Conservation (phyloP, 2,113 vertebrate genomes). For the Phodopus roborovskii region DNA sequence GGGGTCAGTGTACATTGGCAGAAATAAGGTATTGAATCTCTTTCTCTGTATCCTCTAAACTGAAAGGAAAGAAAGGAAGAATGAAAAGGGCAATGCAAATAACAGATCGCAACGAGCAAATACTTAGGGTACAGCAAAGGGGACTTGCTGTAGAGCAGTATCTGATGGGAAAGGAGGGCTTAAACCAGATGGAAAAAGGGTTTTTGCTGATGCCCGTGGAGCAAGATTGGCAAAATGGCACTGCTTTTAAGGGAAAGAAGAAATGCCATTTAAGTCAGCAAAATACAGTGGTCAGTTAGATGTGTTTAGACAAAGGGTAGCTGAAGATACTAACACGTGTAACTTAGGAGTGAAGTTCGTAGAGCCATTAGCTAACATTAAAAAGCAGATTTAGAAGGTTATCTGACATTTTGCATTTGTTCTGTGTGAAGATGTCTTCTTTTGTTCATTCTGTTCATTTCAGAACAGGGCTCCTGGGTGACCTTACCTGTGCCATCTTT, state of each 20-base stretch:
- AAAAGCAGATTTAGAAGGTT: neutral
- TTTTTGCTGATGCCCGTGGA: neutral
- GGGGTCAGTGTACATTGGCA: neutral
- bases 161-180: neutral
- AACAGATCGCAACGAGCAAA: neutral
- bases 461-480: neutral
- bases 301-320: neutral
- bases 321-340: neutral
- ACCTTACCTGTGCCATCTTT: neutral
- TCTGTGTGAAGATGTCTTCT: neutral
- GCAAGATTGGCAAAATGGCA: neutral
- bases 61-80: neutral
- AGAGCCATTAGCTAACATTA: neutral
- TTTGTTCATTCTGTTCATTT: neutral
- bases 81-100: neutral
- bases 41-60: constrained; percentile 5
- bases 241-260: constrained; percentile 38
- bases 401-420: neutral
- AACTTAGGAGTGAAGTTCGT: neutral
- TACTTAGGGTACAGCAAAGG: neutral
- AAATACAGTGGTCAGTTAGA: neutral
- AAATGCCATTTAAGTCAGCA: constrained; percentile 10
- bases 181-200: neutral
- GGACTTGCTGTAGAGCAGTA: neutral
- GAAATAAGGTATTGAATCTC: neutral